A percentile compares a stretch with the other conserved stretches of the same genome.
Evolutionary conservation across 2,797 vertebrate species (phyloP).

Genomic region (Thalassophryne amazonica): DNA sequence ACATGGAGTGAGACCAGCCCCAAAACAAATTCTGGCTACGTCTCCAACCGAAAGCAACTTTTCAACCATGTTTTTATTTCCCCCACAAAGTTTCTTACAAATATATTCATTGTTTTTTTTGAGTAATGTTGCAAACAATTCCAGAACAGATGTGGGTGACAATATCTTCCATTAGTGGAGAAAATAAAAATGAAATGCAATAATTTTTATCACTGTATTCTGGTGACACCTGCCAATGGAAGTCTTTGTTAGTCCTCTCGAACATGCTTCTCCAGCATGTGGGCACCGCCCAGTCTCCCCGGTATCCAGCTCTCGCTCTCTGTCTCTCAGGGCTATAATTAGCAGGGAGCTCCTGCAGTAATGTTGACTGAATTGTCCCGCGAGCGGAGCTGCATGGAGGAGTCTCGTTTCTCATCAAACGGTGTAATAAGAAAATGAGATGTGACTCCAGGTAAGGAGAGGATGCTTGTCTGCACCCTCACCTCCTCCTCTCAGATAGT

Average conservation of each 20-base stretch:
- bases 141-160: too few relatives aligned
- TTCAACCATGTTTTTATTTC: too few relatives aligned
- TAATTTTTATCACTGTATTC: too few relatives aligned
- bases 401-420: constrained; percentile 48
- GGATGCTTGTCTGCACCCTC: constrained; percentile 40
- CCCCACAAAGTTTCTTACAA: too few relatives aligned
- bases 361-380: constrained; percentile 52
- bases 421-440: constrained; percentile 59
- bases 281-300: constrained; percentile 34
- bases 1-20: too few relatives aligned
- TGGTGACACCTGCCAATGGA: background rate
- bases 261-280: constrained; percentile 11
- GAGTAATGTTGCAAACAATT: too few relatives aligned
- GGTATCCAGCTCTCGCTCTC: constrained; percentile 40
- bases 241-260: constrained; percentile 21
- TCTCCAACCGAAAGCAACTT: too few relatives aligned
- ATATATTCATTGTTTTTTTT: too few relatives aligned
- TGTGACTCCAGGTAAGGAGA: constrained; percentile 49
- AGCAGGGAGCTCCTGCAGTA: constrained; percentile 63
- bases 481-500: constrained; percentile 20
- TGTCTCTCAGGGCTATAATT: constrained; percentile 56
- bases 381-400: constrained; percentile 1
- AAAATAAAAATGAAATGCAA: too few relatives aligned
- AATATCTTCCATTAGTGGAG: too few relatives aligned
- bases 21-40: too few relatives aligned